phyloP scores from a whole-genome alignment of 2,888 invertebrate genomes.

The Prenolepis imparis region DNA sequence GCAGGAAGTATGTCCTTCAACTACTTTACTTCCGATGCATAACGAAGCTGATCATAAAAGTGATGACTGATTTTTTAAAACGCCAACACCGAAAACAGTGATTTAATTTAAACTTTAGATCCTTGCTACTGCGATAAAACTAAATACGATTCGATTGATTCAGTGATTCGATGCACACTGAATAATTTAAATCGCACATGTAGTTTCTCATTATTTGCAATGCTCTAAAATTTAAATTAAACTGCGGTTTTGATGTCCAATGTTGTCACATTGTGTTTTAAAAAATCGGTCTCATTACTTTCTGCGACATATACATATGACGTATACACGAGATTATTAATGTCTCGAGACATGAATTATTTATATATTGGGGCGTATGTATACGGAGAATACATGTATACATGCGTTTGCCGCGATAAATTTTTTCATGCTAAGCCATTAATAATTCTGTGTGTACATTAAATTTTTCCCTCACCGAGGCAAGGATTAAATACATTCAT shows the following conservation, averaged over 20 bases:
- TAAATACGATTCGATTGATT: not conserved
- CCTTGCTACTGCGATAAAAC: not conserved
- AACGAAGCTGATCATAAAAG: conserved; percentile 1
- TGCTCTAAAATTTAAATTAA: not conserved
- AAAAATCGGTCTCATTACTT: conserved; percentile 15
- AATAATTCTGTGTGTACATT: conserved; percentile 3
- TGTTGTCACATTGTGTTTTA: not conserved
- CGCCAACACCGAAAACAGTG: not conserved
- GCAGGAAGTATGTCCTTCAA: conserved; percentile 8
- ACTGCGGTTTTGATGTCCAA: not conserved
- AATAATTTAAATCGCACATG: not conserved
- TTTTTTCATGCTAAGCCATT: not conserved
- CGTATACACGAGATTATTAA: not conserved
- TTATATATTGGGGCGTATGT: not conserved
- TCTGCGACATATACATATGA: conserved; percentile 5
- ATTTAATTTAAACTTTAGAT: not conserved
- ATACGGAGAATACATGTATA: not conserved
- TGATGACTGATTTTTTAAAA: conserved; percentile 10
- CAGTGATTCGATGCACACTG: not conserved
- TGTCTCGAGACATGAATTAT: not conserved
- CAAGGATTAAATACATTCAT: not conserved
- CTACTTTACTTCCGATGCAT: conserved; percentile 4
- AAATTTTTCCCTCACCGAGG: not conserved
- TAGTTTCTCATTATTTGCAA: not conserved
- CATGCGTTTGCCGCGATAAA: not conserved